Conservation (phyloP, 2,113 vertebrate genomes). For the Halichoerus grypus region DNA sequence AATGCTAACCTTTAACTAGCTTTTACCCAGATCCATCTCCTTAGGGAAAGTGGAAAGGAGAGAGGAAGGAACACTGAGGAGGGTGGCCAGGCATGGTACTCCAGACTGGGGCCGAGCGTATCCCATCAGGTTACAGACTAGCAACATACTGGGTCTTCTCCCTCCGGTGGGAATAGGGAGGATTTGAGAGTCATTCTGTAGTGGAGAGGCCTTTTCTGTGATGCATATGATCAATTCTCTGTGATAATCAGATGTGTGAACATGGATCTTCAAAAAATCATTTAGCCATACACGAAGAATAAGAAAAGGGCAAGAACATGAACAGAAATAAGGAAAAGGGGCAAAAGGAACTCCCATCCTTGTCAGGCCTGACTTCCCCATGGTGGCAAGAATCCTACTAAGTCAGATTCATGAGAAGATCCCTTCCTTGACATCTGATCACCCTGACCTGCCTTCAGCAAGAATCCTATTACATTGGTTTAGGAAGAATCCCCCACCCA, state of each 20-base stretch:
- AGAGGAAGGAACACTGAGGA: not conserved
- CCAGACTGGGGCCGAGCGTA: not conserved
- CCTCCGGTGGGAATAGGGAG: not conserved
- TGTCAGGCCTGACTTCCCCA: not conserved
- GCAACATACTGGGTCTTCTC: not conserved
- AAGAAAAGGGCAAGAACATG: not conserved
- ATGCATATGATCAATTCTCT: not conserved
- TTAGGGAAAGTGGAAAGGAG: not conserved
- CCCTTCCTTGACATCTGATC: not conserved
- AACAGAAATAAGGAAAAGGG: not conserved
- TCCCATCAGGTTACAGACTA: not conserved
- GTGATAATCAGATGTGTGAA: not conserved
- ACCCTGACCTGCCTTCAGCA: not conserved
- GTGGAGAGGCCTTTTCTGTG: not conserved
- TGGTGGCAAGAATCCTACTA: not conserved
- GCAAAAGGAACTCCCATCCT: not conserved
- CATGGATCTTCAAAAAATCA: not conserved
- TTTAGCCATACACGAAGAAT: not conserved
- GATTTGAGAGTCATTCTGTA: not conserved
- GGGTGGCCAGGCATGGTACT: not conserved
- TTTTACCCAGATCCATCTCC: not conserved
- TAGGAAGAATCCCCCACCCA: not conserved
- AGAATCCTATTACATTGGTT: not conserved
- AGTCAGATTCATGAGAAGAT: not conserved
- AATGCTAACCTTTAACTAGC: not conserved